phyloP scores from a whole-genome alignment of 2,113 vertebrate species.

The Deroptyus accipitrinus region DNA sequence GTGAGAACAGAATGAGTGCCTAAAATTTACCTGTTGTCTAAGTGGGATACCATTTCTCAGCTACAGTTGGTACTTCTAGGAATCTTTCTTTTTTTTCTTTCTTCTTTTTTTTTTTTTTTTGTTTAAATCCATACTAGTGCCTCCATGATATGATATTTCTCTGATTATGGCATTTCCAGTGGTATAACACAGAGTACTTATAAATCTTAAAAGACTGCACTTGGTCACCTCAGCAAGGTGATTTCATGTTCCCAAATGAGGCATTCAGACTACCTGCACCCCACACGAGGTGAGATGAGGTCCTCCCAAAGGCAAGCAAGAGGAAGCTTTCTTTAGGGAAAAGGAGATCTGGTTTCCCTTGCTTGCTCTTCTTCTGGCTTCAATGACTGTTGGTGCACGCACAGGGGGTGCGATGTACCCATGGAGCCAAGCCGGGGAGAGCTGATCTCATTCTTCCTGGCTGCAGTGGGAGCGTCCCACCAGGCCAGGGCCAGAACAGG shows the following conservation, averaged over 20 bases:
- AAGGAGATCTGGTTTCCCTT: not conserved
- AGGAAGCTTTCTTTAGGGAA: not conserved
- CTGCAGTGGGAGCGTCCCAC: too few species aligned
- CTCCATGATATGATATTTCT: not conserved
- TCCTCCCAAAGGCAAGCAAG: not conserved
- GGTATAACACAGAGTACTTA: not conserved
- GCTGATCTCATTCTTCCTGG: too few species aligned
- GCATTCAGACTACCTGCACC: not conserved
- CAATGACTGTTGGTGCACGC: not conserved
- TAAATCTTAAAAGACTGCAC: not conserved
- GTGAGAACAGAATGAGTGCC: not conserved
- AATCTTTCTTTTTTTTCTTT: not conserved
- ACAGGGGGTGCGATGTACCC: too few species aligned
- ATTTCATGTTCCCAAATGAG: not conserved
- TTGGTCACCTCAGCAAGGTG: not conserved
- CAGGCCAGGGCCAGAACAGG: too few species aligned
- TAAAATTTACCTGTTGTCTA: not conserved
- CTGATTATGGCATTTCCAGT: not conserved
- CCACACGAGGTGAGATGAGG: not conserved
- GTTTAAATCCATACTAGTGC: not conserved
- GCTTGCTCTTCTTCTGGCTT: not conserved
- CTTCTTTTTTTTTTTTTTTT: not conserved
- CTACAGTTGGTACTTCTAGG: not conserved
- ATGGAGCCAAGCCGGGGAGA: too few species aligned
- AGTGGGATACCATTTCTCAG: not conserved